Conservation (phyloP, 2,113 vertebrate genomes). For the Porphyrio hochstetteri region DNA sequence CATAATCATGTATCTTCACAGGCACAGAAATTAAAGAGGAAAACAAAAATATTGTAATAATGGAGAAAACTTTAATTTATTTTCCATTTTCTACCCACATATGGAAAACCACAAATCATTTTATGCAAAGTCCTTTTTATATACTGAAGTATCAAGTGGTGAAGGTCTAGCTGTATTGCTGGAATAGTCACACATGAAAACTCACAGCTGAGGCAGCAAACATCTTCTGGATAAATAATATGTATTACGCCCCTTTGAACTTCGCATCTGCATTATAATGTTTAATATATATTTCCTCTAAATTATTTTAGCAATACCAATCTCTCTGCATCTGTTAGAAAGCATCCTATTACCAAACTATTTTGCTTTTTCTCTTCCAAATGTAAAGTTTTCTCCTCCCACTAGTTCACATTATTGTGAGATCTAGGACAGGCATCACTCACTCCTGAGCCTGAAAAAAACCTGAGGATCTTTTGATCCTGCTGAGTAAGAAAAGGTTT, state of each 20-base stretch:
- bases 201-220: background rate
- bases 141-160: background rate
- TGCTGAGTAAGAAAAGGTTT: background rate
- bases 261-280: background rate
- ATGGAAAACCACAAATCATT: background rate
- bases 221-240: background rate
- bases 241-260: background rate
- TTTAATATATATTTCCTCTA: background rate
- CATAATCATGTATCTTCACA: background rate
- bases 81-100: background rate
- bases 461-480: background rate
- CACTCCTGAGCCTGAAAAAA: background rate
- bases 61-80: background rate
- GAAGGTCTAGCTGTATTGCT: background rate
- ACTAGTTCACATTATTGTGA: background rate
- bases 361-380: background rate
- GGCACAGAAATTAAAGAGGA: background rate
- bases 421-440: background rate
- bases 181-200: background rate
- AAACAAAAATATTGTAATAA: background rate
- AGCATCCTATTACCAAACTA: background rate
- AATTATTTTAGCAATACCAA: background rate
- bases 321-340: background rate
- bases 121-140: background rate
- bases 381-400: fast-evolving